Conservation (phyloP, 53 echinoderm and acorn worm species). For the Arbacia lixula region DNA sequence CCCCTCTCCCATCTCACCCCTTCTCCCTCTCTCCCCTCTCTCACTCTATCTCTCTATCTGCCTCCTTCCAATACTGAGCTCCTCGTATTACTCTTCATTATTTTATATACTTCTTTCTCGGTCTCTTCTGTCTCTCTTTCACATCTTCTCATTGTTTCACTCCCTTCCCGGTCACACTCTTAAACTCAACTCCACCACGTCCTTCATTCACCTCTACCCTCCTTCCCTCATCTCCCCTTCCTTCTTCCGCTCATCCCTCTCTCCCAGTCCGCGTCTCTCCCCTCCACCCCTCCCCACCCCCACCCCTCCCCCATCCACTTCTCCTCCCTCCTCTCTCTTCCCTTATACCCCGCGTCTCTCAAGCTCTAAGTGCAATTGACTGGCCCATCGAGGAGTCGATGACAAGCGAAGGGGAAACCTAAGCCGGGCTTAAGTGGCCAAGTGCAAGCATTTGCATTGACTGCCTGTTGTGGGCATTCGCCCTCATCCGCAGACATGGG, state of each 20-base stretch:
- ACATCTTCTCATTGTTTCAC: background rate
- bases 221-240: too few relatives aligned
- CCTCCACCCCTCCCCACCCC: too few relatives aligned
- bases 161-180: too few relatives aligned
- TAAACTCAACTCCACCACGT: background rate
- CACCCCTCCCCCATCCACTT: background rate
- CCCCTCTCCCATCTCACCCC: too few relatives aligned
- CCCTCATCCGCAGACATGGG: too few relatives aligned
- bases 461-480: conserved; percentile 1
- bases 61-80: too few relatives aligned
- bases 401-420: conserved; percentile 29
- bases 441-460: conserved; percentile 40
- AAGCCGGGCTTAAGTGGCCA: conserved; percentile 29
- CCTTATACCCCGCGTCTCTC: background rate
- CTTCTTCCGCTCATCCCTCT: background rate
- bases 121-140: too few relatives aligned
- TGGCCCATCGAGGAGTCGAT: conserved; percentile 8
- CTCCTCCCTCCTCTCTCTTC: too few relatives aligned
- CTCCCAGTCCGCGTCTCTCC: background rate
- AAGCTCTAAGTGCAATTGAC: conserved; percentile 11
- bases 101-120: background rate
- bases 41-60: background rate
- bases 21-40: conserved; percentile 8
- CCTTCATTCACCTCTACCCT: too few relatives aligned
- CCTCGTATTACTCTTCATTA: too few relatives aligned